These are phyloP conservation scores for Sphaerodactylus townsendi DNA, from an alignment of 2,113 vertebrate genomes.

Conservation along the genomic window DNA sequence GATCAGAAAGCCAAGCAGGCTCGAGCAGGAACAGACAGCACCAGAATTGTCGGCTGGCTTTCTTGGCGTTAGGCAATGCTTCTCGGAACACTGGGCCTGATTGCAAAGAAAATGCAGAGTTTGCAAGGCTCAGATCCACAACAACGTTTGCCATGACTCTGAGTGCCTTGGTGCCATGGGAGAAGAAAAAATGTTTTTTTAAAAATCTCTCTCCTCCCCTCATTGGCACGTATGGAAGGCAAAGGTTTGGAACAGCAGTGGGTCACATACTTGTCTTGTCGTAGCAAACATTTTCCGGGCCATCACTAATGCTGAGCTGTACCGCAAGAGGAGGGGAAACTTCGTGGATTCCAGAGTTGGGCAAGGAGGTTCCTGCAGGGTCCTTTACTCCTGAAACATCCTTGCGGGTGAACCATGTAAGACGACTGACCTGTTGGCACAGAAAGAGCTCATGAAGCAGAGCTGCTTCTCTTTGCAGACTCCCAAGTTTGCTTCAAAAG, in stretches of 20 bases:
- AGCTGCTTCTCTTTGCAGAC: neutral
- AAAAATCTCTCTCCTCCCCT: accelerated
- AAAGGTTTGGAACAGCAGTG: neutral
- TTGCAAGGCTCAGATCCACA: neutral
- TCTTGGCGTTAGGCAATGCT: too few species aligned
- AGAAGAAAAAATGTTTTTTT: neutral
- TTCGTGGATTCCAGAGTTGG: neutral
- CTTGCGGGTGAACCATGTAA: conserved; percentile 91
- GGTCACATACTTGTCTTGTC: conserved; percentile 50
- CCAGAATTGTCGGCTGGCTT: too few species aligned
- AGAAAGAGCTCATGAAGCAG: neutral
- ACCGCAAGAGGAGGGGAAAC: conserved; percentile 14
- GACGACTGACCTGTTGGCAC: conserved; percentile 78
- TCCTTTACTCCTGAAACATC: conserved; percentile 60
- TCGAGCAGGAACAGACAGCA: too few species aligned
- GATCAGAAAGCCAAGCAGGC: too few species aligned
- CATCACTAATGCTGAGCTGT: conserved; percentile 58
- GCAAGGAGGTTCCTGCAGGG: conserved; percentile 26
- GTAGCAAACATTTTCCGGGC: conserved; percentile 13
- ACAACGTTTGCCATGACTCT: neutral
- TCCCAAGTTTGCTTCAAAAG: neutral
- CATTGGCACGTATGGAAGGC: neutral
- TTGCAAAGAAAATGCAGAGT: neutral
- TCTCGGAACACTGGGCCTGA: too few species aligned
- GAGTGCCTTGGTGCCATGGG: neutral